Evolutionary conservation across 2,888 invertebrate species (phyloP), one percentile per base, ranked within the genome.

Genomic region (Epirrhoe tristata): DNA sequence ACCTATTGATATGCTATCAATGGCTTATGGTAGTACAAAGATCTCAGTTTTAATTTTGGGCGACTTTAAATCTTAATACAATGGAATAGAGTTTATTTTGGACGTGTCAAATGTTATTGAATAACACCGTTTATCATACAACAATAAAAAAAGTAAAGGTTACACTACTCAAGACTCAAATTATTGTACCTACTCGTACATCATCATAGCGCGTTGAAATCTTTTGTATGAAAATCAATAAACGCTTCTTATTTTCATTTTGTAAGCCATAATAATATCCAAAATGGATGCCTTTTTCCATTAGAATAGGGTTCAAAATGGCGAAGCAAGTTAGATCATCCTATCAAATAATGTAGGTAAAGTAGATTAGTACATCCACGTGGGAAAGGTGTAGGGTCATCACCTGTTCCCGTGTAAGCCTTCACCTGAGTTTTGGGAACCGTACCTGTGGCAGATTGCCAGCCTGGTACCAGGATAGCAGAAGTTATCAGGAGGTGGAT

Each of bases 371-470:
- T 48, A 43, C 14, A 32, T 50, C 7, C 58, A 67, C 60, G 69
- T 71, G 70, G 48, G 57, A 63, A 64, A 64, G 67, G 70, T 69
- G 54, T 80, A 84, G 85, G 88, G 88, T 88, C 85, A 85, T 77
- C 84, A 82, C 82, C 75, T 73, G 65, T 79, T 74, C 77, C 80
- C 81, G 76, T 84, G 86, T 82, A 87, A 85, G 77, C 77, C 80
- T 54, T 78, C 88, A 89, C 89, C 88, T 88, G 89, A 76, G 77
- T 77, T 84, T 87, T 84, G 87, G 87, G 84, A 90, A 87, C 61
- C 88, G 81, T 93, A 93, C 94, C 94, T 93, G 93, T 94, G 94
- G 93, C 94, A 93, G 88, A 79, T 85, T 94, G 94, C 94, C 94
- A 94, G 93, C 87, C 92, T 84, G 78, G 83, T 92, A 93, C 92